Evolutionary conservation across 2,113 vertebrate genomes (phyloP), one percentile per base, ranked within the genome.

Genomic region (Spilogale gracilis): DNA sequence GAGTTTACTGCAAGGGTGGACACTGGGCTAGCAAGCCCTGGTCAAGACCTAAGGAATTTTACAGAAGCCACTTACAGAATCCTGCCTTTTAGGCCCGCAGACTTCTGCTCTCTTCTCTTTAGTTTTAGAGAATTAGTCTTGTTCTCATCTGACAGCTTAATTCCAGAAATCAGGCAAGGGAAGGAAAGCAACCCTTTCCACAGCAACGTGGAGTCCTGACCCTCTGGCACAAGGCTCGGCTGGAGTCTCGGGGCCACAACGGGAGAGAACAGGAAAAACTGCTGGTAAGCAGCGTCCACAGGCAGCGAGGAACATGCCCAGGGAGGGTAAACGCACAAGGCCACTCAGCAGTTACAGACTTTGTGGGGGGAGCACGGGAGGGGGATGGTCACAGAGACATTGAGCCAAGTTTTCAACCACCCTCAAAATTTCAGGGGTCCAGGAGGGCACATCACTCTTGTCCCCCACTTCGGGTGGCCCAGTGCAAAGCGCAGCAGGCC

Each of bases 211-310:
- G 43, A 27, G 56, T 61, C n/a, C 87, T 56, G 54, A 84, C 71
- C 71, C 3, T 6, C 0, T 6, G 11, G 23, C 50, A 38, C 74
- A 20, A 0, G 3, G 21, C 2, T 23, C 86, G 4, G 0, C 56
- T 4, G 23, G 23, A 6, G 32, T 32, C 69, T 56, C 69, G 1
- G 52, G 50, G 88, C 48, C 63, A 65, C 86, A 12, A 14, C 30
- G 4, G 30, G 30, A 65, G 20, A 73, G 56, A 74, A 80, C 56
- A 76, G 65, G 89, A 89, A 38, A 81, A n/a, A 50, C 4, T 0
- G 78, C 60, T 2, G 5, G 56, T 2, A 0, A 48, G 50, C 32
- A 1, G 73, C 4, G 16, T 13, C 21, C 67, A 13, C 48, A 2
- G 17, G 71, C 18, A 8, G 56, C 1, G 0, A 50, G 50, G 45